Conservation (phyloP, 2,113 vertebrate genomes). For the Daboia siamensis region DNA sequence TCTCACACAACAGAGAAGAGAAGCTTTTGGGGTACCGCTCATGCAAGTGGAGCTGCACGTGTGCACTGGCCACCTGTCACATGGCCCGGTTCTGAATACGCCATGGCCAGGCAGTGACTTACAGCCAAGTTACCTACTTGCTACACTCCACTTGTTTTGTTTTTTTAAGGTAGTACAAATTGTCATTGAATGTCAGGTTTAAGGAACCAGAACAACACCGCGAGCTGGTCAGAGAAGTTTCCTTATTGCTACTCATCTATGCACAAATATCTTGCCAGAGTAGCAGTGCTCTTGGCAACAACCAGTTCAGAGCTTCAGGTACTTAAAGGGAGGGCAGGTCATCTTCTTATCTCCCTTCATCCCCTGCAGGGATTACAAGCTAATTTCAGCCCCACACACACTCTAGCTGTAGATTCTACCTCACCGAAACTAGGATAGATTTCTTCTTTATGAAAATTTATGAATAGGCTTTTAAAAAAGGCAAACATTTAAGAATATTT, state of each 20-base stretch:
- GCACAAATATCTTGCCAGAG: not conserved
- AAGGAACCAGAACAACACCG: not conserved
- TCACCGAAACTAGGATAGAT: not conserved
- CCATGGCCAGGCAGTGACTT: not conserved
- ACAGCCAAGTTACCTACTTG: not conserved
- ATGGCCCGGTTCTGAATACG: not conserved
- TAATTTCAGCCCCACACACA: not conserved
- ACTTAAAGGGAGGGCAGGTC: not conserved
- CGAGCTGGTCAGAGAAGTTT: not conserved
- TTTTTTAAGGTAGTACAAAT: not conserved
- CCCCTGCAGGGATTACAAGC: not conserved
- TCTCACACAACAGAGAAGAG: not conserved
- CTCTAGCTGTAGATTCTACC: not conserved
- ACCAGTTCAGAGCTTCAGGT: not conserved
- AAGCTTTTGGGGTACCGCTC: not conserved
- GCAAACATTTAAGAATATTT: not conserved
- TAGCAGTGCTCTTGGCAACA: not conserved
- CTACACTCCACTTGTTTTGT: not conserved
- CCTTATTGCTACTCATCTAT: not conserved
- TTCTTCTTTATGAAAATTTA: not conserved
- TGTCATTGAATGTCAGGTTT: not conserved
- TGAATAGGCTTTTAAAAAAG: not conserved
- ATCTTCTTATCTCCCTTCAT: not conserved
- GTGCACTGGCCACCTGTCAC: not conserved
- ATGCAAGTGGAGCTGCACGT: not conserved